Conservation (phyloP, 2,888 invertebrate genomes). For the Drosophila birchii region DNA sequence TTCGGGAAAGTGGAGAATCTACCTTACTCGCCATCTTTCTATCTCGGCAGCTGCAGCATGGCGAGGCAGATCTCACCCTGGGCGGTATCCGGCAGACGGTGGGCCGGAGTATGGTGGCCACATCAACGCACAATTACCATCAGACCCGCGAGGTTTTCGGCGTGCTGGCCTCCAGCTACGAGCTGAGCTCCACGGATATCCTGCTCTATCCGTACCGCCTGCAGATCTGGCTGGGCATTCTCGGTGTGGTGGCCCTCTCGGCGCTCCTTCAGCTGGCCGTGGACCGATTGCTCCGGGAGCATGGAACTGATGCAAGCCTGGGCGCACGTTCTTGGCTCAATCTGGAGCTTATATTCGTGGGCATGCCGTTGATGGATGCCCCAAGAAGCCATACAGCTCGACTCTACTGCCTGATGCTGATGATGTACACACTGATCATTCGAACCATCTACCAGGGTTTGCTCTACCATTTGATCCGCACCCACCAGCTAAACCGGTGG, state of each 20-base stretch:
- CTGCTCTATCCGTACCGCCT: slow-evolving; percentile 62
- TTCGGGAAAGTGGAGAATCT: too few species aligned
- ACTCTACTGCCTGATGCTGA: slow-evolving; percentile 52
- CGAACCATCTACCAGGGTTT: slow-evolving; percentile 77
- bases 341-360: slow-evolving; percentile 56
- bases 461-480: slow-evolving; percentile 71
- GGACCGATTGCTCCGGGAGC: slow-evolving; percentile 37
- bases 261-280: slow-evolving; percentile 39
- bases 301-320: background rate
- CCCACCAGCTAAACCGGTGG: slow-evolving; percentile 52
- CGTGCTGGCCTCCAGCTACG: slow-evolving; percentile 48
- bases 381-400: slow-evolving; percentile 49
- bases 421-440: slow-evolving; percentile 66
- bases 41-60: slow-evolving; percentile 40
- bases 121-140: slow-evolving; percentile 66
- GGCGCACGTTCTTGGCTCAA: slow-evolving; percentile 35
- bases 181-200: slow-evolving; percentile 56
- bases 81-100: slow-evolving; percentile 66
- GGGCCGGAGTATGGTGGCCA: slow-evolving; percentile 42
- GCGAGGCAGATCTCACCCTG: slow-evolving; percentile 58
- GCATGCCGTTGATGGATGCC: slow-evolving; percentile 52
- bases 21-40: too few species aligned
- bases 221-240: slow-evolving; percentile 54
- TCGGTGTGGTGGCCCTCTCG: slow-evolving; percentile 39
- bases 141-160: slow-evolving; percentile 61